Conservation (phyloP, 2,113 vertebrate species). For the Meriones unguiculatus region DNA sequence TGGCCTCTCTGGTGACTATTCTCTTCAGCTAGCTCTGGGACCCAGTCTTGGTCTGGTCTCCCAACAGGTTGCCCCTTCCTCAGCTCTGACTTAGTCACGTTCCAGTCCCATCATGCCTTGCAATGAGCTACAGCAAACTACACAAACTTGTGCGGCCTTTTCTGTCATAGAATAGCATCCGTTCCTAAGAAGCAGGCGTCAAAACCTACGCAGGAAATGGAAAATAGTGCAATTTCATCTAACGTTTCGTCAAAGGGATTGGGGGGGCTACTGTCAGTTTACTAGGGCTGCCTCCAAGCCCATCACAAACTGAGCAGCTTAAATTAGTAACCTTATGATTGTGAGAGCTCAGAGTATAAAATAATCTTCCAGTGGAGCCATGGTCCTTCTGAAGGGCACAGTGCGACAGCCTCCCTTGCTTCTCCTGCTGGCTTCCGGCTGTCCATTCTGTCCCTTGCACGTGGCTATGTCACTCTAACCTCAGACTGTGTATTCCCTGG, state of each 20-base stretch:
- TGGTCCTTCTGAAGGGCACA: neutral
- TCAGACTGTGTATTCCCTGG: too few relatives aligned
- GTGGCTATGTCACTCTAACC: neutral
- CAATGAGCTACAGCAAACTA: neutral
- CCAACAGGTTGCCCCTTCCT: neutral
- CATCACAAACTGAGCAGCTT: neutral
- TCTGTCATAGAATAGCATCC: neutral
- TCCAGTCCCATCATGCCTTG: neutral
- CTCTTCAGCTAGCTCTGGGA: neutral
- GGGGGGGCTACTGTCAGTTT: too few relatives aligned
- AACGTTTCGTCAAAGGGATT: neutral
- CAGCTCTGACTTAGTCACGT: neutral
- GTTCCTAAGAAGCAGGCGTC: neutral
- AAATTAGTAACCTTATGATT: neutral
- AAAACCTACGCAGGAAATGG: neutral
- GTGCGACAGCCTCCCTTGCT: too few relatives aligned
- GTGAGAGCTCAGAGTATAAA: neutral
- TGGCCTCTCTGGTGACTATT: neutral
- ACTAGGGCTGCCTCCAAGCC: neutral
- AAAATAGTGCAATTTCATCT: neutral
- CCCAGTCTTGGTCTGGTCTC: neutral
- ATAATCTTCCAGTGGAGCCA: neutral
- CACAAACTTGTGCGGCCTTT: constrained; percentile 3
- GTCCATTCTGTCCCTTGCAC: neutral
- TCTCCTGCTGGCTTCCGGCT: neutral